Conservation (phyloP, 2,888 invertebrate species). For the Lucinisca nassula region DNA sequence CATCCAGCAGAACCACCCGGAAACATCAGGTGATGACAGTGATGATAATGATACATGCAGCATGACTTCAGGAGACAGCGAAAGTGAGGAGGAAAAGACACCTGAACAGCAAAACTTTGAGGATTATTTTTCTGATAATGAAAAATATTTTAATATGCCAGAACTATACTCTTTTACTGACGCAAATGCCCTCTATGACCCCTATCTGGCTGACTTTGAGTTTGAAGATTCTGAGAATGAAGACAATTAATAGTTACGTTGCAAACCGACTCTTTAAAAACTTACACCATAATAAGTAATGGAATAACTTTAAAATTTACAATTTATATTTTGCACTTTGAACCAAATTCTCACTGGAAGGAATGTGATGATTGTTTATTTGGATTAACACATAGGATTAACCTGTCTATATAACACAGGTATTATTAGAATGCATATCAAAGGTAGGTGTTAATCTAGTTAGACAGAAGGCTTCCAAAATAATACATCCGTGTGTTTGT, state of each 20-base stretch:
- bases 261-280: no score
- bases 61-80: neutral
- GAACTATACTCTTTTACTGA: conserved; percentile 45
- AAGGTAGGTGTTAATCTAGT: no score
- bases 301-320: no score
- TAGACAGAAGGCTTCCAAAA: no score
- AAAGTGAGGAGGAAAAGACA: neutral
- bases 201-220: neutral
- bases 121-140: neutral
- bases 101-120: neutral
- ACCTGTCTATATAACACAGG: no score
- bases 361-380: no score
- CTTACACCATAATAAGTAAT: neutral
- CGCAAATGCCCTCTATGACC: neutral
- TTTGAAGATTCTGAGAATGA: neutral
- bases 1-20: neutral
- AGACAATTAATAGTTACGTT: neutral
- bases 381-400: no score
- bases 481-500: no score
- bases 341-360: no score
- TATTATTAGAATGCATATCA: no score
- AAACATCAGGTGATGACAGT: neutral
- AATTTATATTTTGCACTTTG: no score
- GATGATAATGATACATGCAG: neutral
- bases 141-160: conserved; percentile 24